Conservation (phyloP, 2,113 vertebrate species). For the Scomber japonicus region DNA sequence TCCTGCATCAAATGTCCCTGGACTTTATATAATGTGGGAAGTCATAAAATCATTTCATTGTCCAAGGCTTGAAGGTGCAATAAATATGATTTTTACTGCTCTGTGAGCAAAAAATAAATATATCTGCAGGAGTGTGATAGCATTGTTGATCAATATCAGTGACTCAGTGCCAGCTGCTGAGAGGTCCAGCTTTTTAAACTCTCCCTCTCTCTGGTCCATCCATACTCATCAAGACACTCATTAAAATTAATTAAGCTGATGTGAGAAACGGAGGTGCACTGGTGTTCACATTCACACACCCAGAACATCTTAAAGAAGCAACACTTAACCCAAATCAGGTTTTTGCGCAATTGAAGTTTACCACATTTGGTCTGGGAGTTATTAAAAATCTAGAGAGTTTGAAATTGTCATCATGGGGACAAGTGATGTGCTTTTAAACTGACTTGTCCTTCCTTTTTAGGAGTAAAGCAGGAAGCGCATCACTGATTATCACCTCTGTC, state of each 20-base stretch:
- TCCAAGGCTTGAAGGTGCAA: constrained; percentile 53
- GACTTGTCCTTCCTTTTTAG: no score
- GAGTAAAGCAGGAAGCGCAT: no score
- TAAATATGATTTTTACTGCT: constrained; percentile 64
- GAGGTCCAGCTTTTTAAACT: constrained; percentile 36
- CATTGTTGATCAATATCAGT: constrained; percentile 58
- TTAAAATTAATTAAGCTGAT: constrained; percentile 34
- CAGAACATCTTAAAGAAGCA: not conserved
- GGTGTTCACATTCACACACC: not conserved
- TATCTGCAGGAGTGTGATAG: constrained; percentile 60
- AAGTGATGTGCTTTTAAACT: no score
- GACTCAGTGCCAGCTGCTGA: constrained; percentile 24
- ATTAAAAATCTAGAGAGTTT: no score
- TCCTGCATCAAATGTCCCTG: constrained; percentile 29
- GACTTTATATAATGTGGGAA: constrained; percentile 30
- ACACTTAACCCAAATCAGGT: not conserved
- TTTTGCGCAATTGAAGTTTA: not conserved
- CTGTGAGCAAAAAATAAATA: constrained; percentile 41
- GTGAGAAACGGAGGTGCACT: constrained; percentile 15
- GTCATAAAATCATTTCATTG: constrained; percentile 55
- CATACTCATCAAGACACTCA: constrained; percentile 28
- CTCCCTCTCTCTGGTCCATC: constrained; percentile 3
- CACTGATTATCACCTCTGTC: no score
- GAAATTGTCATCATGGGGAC: no score
- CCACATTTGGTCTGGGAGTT: no score